Base-by-base conservation (phyloP, 1,140 invertebrate genomes). In the Octopus sinensis region DNA sequence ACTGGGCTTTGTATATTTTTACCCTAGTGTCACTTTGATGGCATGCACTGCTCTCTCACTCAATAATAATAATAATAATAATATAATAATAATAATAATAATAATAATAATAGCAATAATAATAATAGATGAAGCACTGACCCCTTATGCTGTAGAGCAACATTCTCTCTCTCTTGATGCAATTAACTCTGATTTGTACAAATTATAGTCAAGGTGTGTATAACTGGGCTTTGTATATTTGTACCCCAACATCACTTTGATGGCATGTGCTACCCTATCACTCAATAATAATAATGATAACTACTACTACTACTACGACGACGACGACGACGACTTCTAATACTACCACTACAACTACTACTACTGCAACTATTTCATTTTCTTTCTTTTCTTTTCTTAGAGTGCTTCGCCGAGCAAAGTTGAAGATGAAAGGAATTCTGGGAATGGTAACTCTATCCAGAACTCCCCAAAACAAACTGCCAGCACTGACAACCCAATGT, bases 401-500 rank as follows among this genome's bases (percentile, higher is more conserved):
- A 77, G 17, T 43, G 52, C 30, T 30, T 53, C 76, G 7, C 30
- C 76, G 52, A 77, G 30, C 43, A 77, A 77, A 77, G 76, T n/a
- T 77, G 76, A 53, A 77, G 76, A 77, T 10, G 76, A 77, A 6
- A 77, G 52, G 43, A 77, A 77, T 77, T 77, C 76, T 52, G 76
- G 76, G 17, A 51, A 51, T 10, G 76, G 52, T 53, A 43, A 77
- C 0, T 77, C 76, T 6, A 77, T 77, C 52, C 76, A 77, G 5
- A 52, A 13, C 52, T 77, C 76, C 23, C 76, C 43, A 43, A 77
- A 77, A 77, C 30, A 77, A 71, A 5, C 68, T 23, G 68, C 17
- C 6, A 71, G 30, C 13, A 23, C 68, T 23, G 30, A 71, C 7
- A 71, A 71, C 68, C 68, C 68, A 71, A 71, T n/a, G 68, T 71